phyloP scores from a whole-genome alignment of 2,888 invertebrate species.

The Bellardia pandia region DNA sequence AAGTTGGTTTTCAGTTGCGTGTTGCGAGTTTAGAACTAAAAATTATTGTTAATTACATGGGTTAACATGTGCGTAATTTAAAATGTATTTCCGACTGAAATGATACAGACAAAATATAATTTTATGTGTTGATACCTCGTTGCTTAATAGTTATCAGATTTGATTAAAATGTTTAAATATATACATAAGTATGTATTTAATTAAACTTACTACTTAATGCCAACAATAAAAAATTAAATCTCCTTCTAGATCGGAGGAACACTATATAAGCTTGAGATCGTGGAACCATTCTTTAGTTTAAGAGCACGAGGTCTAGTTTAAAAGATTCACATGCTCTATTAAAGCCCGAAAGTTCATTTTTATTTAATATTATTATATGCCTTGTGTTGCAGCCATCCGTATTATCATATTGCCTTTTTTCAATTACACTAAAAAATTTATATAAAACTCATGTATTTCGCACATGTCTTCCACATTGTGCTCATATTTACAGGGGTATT shows the following conservation, averaged over 20 bases:
- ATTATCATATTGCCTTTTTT: slow-evolving; percentile 8
- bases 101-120: background rate
- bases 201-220: background rate
- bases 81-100: slow-evolving; percentile 39
- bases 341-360: background rate
- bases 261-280: too few species aligned
- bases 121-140: background rate
- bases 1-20: slow-evolving; percentile 38
- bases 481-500: background rate
- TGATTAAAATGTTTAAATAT: background rate
- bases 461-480: slow-evolving; percentile 28
- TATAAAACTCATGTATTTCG: slow-evolving; percentile 41
- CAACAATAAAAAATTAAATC: background rate
- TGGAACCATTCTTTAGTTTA: too few species aligned
- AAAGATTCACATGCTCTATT: background rate
- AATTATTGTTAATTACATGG: slow-evolving; percentile 35
- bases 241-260: too few species aligned
- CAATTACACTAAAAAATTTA: slow-evolving; percentile 54
- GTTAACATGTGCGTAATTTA: slow-evolving; percentile 46
- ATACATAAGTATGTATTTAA: background rate
- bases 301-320: too few species aligned
- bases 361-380: background rate
- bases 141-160: background rate
- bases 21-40: slow-evolving; percentile 18
- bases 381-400: background rate